A percentile compares a stretch with the other conserved stretches of the same genome.
Conservation (phyloP, 2,888 invertebrate species). For the Choristoneura rosaceana region DNA sequence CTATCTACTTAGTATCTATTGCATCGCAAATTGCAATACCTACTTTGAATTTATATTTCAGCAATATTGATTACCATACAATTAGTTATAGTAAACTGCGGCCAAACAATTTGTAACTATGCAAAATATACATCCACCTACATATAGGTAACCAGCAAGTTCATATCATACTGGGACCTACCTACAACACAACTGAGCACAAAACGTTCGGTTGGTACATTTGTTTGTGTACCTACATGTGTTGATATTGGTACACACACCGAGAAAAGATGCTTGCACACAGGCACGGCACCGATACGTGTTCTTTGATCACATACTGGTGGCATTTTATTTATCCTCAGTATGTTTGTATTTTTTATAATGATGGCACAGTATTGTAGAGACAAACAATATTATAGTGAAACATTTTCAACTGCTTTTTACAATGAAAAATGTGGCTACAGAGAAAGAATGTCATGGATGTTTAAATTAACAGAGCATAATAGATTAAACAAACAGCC, state of each 20-base stretch:
- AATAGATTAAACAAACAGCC: slow-evolving; percentile 63
- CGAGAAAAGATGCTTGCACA: slow-evolving; percentile 27
- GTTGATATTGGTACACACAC: slow-evolving; percentile 33
- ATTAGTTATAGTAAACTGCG: slow-evolving; percentile 17
- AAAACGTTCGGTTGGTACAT: slow-evolving; percentile 29
- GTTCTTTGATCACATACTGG: slow-evolving; percentile 29
- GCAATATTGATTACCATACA: neutral
- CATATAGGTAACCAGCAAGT: slow-evolving; percentile 8
- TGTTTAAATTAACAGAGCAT: slow-evolving; percentile 41
- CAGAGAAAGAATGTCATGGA: slow-evolving; percentile 29
- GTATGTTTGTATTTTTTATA: slow-evolving; percentile 39
- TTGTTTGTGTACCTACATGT: slow-evolving; percentile 37
- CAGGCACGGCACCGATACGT: slow-evolving; percentile 34
- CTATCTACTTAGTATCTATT: too few species aligned
- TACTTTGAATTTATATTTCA: too few species aligned
- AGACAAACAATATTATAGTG: slow-evolving; percentile 27
- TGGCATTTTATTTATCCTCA: slow-evolving; percentile 20
- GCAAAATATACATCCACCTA: slow-evolving; percentile 29
- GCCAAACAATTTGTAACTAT: slow-evolving; percentile 33
- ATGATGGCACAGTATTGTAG: slow-evolving; percentile 24
- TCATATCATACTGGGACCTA: slow-evolving; percentile 14
- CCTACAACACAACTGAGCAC: slow-evolving; percentile 24
- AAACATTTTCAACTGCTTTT: slow-evolving; percentile 18
- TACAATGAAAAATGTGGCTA: slow-evolving; percentile 7
- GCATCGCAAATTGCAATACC: too few species aligned